Evolutionary conservation across 2,797 vertebrate species (phyloP).

Genomic region (Urophycis tenuis): DNA sequence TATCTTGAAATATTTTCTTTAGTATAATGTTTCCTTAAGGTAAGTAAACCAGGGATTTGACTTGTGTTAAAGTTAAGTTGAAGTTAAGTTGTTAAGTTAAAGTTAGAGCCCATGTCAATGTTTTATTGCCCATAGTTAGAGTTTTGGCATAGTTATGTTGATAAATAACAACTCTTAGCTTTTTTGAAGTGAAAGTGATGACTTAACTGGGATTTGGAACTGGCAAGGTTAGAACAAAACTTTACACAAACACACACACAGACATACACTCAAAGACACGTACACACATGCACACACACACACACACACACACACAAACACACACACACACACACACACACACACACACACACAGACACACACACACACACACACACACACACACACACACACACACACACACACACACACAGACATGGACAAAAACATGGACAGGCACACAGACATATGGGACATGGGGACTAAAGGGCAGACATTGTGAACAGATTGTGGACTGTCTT

Average conservation of each 20-base stretch:
- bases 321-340: background rate
- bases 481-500: conserved; percentile 1
- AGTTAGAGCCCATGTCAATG: background rate
- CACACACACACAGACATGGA: background rate
- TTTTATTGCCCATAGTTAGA: background rate
- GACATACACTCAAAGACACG: background rate
- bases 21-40: background rate
- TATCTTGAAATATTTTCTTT: background rate
- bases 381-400: background rate
- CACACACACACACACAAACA: too few species aligned
- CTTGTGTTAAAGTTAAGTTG: too few species aligned
- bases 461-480: background rate
- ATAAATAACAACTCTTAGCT: background rate
- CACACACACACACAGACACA: background rate
- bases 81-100: too few species aligned
- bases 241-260: background rate
- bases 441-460: background rate
- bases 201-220: background rate
- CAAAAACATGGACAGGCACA: too few species aligned
- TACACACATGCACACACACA: background rate
- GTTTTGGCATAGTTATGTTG: background rate
- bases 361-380: background rate
- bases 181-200: background rate
- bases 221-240: background rate
- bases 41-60: background rate